These are phyloP conservation scores for Tuberolachnus salignus DNA, from an alignment of 2,888 invertebrate species.

Conservation along the genomic window DNA sequence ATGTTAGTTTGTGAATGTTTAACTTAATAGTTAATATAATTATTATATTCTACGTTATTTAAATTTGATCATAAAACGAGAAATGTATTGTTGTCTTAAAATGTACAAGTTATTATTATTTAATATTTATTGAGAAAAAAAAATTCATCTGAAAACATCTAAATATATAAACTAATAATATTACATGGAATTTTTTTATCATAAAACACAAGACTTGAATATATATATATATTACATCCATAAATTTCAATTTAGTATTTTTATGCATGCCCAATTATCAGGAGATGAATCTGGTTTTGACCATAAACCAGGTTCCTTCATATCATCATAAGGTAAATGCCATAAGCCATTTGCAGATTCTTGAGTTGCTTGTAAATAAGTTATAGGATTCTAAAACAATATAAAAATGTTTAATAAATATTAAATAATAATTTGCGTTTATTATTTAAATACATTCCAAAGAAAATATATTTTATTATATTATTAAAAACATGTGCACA, in stretches of 20 bases:
- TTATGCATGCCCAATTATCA: constrained; percentile 45
- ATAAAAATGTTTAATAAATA: neutral
- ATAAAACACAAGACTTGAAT: neutral
- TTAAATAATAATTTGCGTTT: too few relatives aligned
- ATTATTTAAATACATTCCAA: neutral
- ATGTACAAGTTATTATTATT: neutral
- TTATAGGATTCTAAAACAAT: constrained; percentile 30
- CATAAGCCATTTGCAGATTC: constrained; percentile 19
- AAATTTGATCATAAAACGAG: too few relatives aligned
- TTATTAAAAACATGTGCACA: too few relatives aligned
- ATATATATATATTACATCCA: neutral
- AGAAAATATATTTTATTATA: neutral
- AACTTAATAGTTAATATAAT: too few relatives aligned
- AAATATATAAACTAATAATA: too few relatives aligned
- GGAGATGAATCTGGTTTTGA: constrained; percentile 47
- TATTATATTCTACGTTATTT: neutral
- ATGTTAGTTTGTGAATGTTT: too few relatives aligned
- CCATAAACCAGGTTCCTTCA: constrained; percentile 23
- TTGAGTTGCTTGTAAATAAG: constrained; percentile 43
- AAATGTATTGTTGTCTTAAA: neutral
- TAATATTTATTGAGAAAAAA: neutral
- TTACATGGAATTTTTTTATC: neutral
- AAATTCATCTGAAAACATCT: too few relatives aligned
- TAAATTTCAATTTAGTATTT: constrained; percentile 2
- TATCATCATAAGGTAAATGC: constrained; percentile 31